These are phyloP conservation scores for Drosophila anceps DNA, from an alignment of 2,888 invertebrate genomes.

Conservation along the genomic window DNA sequence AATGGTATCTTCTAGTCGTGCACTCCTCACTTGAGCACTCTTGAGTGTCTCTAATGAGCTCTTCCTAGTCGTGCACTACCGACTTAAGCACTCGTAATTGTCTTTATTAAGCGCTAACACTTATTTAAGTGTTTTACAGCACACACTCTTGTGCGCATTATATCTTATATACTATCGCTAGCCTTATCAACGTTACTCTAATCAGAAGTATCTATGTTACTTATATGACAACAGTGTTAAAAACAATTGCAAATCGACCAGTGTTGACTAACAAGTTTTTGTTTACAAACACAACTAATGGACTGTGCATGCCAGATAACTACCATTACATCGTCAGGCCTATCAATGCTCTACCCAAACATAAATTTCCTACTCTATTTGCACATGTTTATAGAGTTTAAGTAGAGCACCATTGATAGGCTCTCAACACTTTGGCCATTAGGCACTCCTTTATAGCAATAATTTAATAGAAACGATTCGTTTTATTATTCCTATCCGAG, in stretches of 20 bases:
- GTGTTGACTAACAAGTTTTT: neutral
- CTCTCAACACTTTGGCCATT: neutral
- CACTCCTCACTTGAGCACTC: no score
- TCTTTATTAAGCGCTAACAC: no score
- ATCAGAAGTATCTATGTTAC: no score
- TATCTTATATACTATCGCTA: no score
- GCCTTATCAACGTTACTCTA: no score
- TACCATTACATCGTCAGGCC: neutral
- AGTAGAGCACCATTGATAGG: neutral
- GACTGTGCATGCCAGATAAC: neutral
- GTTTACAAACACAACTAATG: neutral
- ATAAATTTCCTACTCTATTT: neutral
- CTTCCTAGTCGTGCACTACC: no score
- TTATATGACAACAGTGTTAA: neutral
- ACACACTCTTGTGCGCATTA: no score
- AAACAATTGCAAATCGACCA: neutral
- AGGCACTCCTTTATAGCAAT: constrained; percentile 5
- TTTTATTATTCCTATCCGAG: constrained; percentile 28
- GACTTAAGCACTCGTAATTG: no score
- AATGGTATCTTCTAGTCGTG: no score
- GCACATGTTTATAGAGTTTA: neutral
- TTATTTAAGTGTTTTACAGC: no score
- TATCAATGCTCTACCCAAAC: neutral
- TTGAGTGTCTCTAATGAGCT: no score
- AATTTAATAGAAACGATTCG: constrained; percentile 32